A percentile compares a stretch with the other conserved stretches of the same genome.
Evolutionary conservation across 1,140 invertebrate species (phyloP).

Genomic region (Drosophila persimilis): DNA sequence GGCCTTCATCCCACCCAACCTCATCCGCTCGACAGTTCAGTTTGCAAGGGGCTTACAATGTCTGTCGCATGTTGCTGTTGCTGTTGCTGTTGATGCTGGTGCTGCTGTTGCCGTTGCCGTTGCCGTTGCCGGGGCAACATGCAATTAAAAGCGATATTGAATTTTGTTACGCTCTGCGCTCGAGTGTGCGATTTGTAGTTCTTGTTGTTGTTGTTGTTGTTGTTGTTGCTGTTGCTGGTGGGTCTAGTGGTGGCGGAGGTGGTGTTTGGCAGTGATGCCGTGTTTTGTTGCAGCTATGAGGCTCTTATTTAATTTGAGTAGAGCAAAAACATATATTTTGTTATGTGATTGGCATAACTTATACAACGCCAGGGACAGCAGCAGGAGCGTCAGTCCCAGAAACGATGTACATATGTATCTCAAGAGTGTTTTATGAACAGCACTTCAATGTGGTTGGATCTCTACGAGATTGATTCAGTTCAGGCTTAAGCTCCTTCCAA

Average conservation of each 20-base stretch:
- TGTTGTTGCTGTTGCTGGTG: constrained; percentile 4
- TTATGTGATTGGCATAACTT: constrained; percentile 78
- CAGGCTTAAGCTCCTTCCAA: constrained; percentile 44
- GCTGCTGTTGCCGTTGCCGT: constrained; percentile 39
- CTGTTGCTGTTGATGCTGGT: constrained; percentile 37
- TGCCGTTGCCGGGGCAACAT: constrained; percentile 74
- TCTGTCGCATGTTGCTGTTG: constrained; percentile 62
- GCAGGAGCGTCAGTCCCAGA: too few relatives aligned
- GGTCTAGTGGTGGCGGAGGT: background rate
- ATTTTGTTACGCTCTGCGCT: constrained; percentile 78
- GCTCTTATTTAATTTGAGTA: constrained; percentile 76
- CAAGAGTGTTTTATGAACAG: too few relatives aligned
- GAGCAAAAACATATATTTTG: constrained; percentile 72
- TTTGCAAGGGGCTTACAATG: constrained; percentile 77
- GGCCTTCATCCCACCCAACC: constrained; percentile 41
- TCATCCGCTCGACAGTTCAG: constrained; percentile 55
- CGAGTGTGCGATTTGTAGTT: constrained; percentile 67
- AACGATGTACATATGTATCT: too few relatives aligned
- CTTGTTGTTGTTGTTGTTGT: constrained; percentile 27
- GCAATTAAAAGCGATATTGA: constrained; percentile 81
- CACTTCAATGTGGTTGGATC: background rate
- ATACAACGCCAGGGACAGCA: constrained; percentile 39
- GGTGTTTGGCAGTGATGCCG: constrained; percentile 3
- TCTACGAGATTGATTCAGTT: background rate
- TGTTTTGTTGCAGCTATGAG: constrained; percentile 37